phyloP scores from a whole-genome alignment of 2,113 vertebrate genomes.

The Thalassarche chlororhynchos region DNA sequence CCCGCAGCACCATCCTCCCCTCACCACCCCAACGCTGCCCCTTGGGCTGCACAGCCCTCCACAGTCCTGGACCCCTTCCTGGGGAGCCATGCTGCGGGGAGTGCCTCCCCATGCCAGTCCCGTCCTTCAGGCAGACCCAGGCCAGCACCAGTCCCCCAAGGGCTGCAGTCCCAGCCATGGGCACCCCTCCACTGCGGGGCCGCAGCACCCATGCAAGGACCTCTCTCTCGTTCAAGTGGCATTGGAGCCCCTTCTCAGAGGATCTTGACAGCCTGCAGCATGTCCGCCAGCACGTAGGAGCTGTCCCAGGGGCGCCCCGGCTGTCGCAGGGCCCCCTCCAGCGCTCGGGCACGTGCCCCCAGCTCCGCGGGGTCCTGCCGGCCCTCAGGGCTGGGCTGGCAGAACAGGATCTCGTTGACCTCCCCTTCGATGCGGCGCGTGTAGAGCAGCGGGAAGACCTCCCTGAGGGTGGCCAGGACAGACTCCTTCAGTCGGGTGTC shows the following conservation, averaged over 20 bases:
- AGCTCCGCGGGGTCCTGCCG: slow-evolving; percentile 53
- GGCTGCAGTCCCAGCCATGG: fast-evolving
- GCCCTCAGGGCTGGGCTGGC: slow-evolving; percentile 38
- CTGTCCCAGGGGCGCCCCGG: slow-evolving; percentile 69
- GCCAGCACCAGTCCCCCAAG: neutral
- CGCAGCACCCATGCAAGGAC: fast-evolving
- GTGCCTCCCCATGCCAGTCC: fast-evolving
- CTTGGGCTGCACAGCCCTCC: neutral
- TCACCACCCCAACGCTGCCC: neutral
- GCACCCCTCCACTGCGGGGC: fast-evolving
- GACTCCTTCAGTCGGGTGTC: slow-evolving; percentile 80
- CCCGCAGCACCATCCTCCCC: neutral
- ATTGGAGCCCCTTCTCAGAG: slow-evolving; percentile 58
- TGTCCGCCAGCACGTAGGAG: slow-evolving; percentile 79
- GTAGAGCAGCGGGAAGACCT: slow-evolving; percentile 83
- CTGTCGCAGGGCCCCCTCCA: slow-evolving; percentile 80
- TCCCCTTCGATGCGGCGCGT: slow-evolving; percentile 84
- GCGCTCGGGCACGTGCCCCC: slow-evolving; percentile 65
- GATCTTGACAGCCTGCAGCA: slow-evolving; percentile 84
- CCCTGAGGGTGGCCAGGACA: slow-evolving; percentile 79
- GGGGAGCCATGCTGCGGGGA: neutral
- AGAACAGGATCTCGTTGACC: slow-evolving; percentile 90
- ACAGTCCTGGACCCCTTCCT: fast-evolving
- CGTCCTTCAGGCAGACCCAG: neutral
- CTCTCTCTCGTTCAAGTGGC: neutral